These are phyloP conservation scores for Danio choprae DNA, from an alignment of 2,797 vertebrate genomes.

Conservation along the genomic window DNA sequence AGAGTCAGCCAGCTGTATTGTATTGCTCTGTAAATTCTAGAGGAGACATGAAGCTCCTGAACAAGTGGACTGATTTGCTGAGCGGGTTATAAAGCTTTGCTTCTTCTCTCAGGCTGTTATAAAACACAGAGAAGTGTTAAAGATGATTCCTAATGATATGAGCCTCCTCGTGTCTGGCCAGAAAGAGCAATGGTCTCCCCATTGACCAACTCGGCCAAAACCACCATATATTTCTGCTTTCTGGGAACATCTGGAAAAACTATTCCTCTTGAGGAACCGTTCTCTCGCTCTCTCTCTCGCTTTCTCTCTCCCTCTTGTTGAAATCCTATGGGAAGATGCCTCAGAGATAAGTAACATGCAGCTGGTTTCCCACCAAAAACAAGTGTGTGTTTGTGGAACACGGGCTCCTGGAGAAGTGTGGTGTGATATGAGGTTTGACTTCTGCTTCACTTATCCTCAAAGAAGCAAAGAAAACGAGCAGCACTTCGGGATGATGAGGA, in stretches of 20 bases:
- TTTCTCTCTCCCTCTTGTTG: conserved; percentile 47
- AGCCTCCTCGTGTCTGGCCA: conserved; percentile 48
- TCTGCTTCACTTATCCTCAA: not conserved
- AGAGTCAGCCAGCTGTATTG: not conserved
- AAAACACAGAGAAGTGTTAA: conserved; percentile 46
- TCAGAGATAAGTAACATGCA: conserved; percentile 57
- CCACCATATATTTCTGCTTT: conserved; percentile 60
- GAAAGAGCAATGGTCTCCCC: conserved; percentile 42
- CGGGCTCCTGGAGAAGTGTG: conserved; percentile 32
- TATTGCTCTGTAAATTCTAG: not conserved
- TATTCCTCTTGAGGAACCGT: conserved; percentile 10
- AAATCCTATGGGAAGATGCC: conserved; percentile 59
- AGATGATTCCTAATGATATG: conserved; percentile 54
- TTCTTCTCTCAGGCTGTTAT: conserved; percentile 24
- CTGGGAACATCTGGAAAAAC: conserved; percentile 66
- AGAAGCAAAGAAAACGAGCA: conserved; percentile 10
- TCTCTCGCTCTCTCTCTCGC: too few relatives aligned
- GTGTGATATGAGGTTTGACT: conserved; percentile 13
- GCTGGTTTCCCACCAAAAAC: conserved; percentile 56
- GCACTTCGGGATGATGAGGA: not conserved
- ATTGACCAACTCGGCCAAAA: conserved; percentile 41
- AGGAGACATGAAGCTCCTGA: conserved; percentile 13
- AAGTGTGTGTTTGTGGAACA: conserved; percentile 49
- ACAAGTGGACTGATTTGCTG: conserved; percentile 25
- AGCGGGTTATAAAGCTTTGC: conserved; percentile 13